Conservation (phyloP, 2,797 vertebrate genomes). For the Coracias cyanogaster region DNA sequence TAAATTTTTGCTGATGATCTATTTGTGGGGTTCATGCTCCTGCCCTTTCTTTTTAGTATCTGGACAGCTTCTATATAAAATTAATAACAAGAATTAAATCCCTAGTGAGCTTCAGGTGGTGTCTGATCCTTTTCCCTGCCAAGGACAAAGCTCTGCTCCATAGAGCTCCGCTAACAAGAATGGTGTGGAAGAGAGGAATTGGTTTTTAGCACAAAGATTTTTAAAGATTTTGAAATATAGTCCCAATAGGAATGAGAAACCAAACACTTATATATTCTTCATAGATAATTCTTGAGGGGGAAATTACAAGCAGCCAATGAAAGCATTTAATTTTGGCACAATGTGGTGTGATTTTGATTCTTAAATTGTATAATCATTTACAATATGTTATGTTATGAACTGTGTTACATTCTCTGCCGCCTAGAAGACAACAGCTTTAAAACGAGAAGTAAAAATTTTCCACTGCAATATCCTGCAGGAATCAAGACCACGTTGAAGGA, state of each 20-base stretch:
- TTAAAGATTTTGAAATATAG: not conserved
- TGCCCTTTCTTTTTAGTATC: slow-evolving; percentile 21
- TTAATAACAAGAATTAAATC: slow-evolving; percentile 56
- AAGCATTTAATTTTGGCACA: slow-evolving; percentile 44
- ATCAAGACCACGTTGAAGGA: not conserved
- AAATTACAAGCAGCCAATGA: slow-evolving; percentile 33
- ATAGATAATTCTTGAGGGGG: slow-evolving; percentile 2
- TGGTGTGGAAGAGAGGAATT: not conserved
- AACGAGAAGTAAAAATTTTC: not conserved
- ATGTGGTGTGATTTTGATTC: not conserved
- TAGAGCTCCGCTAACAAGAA: not conserved
- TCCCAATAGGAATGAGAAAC: not conserved
- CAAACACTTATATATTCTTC: slow-evolving; percentile 30
- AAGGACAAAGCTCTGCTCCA: slow-evolving; percentile 14
- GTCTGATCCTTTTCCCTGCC: slow-evolving; percentile 23
- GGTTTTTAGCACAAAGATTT: not conserved
- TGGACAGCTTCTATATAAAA: slow-evolving; percentile 16
- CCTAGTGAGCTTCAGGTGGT: slow-evolving; percentile 34
- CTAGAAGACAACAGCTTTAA: not conserved
- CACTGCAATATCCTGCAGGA: not conserved
- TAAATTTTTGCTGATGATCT: slow-evolving; percentile 21
- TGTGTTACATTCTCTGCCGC: not conserved
- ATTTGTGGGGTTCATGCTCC: not conserved
- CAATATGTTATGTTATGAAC: slow-evolving; percentile 4
- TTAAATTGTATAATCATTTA: slow-evolving; percentile 43